A percentile compares a stretch with the other conserved stretches of the same genome.
phyloP scores from a whole-genome alignment of 2,113 vertebrate genomes.

The Campylorhamphus procurvoides region DNA sequence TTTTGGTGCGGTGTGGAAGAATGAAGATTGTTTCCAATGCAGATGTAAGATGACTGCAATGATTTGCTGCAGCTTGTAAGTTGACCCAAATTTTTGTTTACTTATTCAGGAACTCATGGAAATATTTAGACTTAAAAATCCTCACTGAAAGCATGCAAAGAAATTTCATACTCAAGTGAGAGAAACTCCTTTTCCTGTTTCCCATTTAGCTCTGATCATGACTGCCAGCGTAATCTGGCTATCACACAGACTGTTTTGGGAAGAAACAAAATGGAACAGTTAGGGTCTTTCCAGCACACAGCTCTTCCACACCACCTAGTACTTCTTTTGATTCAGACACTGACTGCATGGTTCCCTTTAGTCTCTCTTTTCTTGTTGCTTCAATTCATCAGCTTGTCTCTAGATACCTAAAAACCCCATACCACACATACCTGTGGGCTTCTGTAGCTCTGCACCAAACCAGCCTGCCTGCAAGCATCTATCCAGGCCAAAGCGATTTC shows the following conservation, averaged over 20 bases:
- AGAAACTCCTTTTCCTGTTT: background rate
- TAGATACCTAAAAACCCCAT: background rate
- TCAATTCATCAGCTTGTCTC: background rate
- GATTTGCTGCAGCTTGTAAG: conserved; percentile 69
- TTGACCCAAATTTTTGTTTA: background rate
- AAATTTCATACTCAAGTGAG: background rate
- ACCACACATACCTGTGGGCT: background rate
- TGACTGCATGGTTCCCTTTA: background rate
- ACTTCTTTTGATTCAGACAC: background rate
- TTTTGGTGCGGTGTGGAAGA: conserved; percentile 60
- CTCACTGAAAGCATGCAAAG: background rate
- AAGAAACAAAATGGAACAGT: background rate
- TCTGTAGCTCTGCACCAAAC: background rate
- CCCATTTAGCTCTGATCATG: background rate
- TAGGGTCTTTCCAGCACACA: background rate
- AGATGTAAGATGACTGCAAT: conserved; percentile 49
- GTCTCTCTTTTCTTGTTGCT: background rate
- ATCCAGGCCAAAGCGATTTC: background rate
- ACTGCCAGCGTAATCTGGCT: background rate
- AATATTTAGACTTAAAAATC: background rate
- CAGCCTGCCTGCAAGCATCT: background rate
- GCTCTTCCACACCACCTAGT: background rate
- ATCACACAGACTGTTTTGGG: background rate
- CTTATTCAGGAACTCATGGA: background rate
- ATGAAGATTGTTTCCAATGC: conserved; percentile 59